These are phyloP conservation scores for Hydrocynus forskahlii DNA, from an alignment of 2,797 vertebrate genomes.

Conservation along the genomic window DNA sequence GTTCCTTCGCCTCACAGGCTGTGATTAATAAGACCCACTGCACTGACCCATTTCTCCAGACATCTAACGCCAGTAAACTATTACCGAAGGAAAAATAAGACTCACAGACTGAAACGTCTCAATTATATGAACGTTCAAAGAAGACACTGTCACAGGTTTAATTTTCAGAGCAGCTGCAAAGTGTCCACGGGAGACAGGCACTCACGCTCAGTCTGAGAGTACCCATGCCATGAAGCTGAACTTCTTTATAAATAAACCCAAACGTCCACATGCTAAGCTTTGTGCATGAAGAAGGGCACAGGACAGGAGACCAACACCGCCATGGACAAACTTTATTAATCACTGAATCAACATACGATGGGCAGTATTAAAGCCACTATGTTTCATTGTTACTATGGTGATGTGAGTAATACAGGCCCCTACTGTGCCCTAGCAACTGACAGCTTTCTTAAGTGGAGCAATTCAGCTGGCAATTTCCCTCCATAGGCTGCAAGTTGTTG, in stretches of 20 bases:
- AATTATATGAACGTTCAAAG: constrained; percentile 24
- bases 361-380: constrained; percentile 26
- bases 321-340: background rate
- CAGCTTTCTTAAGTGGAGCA: constrained; percentile 44
- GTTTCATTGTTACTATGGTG: constrained; percentile 54
- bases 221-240: background rate
- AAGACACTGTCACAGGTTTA: constrained; percentile 16
- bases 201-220: background rate
- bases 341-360: background rate
- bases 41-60: constrained; percentile 54
- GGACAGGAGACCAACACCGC: too few species aligned
- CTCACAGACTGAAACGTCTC: constrained; percentile 1
- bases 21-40: constrained; percentile 50
- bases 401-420: constrained; percentile 38
- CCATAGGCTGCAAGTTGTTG: constrained; percentile 44
- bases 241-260: background rate
- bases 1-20: constrained; percentile 38
- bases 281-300: background rate
- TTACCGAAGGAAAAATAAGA: constrained; percentile 26
- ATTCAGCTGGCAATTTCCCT: constrained; percentile 44
- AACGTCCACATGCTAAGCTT: background rate
- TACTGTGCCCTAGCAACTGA: constrained; percentile 42
- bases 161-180: constrained; percentile 21
- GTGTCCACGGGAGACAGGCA: background rate
- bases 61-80: constrained; percentile 22